These are phyloP conservation scores for Gymnothorax javanicus DNA, from an alignment of 2,797 vertebrate genomes.

Conservation along the genomic window DNA sequence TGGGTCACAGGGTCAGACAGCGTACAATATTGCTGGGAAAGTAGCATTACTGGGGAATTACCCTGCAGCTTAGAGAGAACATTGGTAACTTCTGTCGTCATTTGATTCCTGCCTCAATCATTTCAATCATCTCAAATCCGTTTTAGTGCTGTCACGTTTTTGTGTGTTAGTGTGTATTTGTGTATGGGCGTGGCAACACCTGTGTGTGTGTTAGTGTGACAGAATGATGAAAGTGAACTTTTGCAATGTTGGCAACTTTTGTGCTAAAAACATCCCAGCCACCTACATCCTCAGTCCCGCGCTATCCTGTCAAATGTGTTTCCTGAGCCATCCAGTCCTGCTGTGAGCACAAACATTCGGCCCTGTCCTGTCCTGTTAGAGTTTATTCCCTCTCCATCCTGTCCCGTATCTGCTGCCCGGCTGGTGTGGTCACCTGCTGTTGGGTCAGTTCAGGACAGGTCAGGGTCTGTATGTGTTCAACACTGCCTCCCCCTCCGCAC, in stretches of 20 bases:
- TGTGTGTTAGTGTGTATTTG: neutral
- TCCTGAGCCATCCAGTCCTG: neutral
- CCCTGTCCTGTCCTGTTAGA: neutral
- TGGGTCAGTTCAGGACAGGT: conserved; percentile 27
- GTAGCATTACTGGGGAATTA: neutral
- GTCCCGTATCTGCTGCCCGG: neutral
- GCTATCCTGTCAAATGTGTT: neutral
- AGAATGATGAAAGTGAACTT: neutral
- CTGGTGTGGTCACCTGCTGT: neutral
- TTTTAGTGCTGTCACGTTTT: neutral
- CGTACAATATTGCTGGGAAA: neutral
- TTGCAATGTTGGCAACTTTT: neutral
- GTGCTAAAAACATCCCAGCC: neutral
- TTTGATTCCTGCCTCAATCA: neutral
- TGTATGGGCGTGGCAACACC: neutral
- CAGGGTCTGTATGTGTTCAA: conserved; percentile 30
- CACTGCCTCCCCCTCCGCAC: neutral
- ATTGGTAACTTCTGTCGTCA: neutral
- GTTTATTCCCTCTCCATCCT: neutral
- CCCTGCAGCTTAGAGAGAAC: neutral
- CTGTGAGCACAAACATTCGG: conserved; percentile 13
- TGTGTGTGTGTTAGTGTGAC: neutral
- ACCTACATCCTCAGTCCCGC: neutral
- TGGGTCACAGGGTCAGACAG: neutral
- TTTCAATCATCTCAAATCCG: neutral